phyloP scores from a whole-genome alignment of 1,140 invertebrate species.

The Aplysia californica region DNA sequence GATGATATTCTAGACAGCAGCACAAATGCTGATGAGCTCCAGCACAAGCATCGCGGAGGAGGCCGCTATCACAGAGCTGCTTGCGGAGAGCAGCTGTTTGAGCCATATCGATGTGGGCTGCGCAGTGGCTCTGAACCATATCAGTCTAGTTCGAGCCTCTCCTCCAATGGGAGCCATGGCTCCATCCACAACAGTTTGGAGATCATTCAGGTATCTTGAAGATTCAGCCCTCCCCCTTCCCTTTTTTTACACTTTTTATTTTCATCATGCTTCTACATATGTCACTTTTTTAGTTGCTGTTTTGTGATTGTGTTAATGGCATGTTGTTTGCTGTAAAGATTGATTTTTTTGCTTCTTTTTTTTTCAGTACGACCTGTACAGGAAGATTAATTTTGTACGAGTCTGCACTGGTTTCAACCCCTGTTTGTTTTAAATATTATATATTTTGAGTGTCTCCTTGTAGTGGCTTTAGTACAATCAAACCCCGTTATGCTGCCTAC shows the following conservation, averaged over 20 bases:
- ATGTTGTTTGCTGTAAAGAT: background rate
- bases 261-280: background rate
- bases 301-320: background rate
- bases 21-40: slow-evolving; percentile 38
- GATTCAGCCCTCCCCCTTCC: background rate
- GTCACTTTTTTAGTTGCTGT: background rate
- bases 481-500: too few relatives aligned
- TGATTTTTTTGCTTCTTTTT: background rate
- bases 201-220: slow-evolving; percentile 65
- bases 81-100: slow-evolving; percentile 27
- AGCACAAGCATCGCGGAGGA: slow-evolving; percentile 41
- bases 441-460: too few relatives aligned
- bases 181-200: slow-evolving; percentile 64
- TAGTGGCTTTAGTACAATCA: too few relatives aligned
- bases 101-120: slow-evolving; percentile 42
- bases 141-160: slow-evolving; percentile 63
- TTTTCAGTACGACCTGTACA: too few relatives aligned
- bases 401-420: too few relatives aligned
- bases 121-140: slow-evolving; percentile 55
- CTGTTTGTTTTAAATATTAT: too few relatives aligned
- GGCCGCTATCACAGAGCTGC: slow-evolving; percentile 14
- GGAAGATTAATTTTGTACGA: too few relatives aligned
- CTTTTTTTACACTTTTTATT: background rate
- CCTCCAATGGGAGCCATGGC: slow-evolving; percentile 62
- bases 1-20: slow-evolving; percentile 60